Base-by-base conservation (phyloP, 2,888 invertebrate genomes). In the Endotricha flammealis region DNA sequence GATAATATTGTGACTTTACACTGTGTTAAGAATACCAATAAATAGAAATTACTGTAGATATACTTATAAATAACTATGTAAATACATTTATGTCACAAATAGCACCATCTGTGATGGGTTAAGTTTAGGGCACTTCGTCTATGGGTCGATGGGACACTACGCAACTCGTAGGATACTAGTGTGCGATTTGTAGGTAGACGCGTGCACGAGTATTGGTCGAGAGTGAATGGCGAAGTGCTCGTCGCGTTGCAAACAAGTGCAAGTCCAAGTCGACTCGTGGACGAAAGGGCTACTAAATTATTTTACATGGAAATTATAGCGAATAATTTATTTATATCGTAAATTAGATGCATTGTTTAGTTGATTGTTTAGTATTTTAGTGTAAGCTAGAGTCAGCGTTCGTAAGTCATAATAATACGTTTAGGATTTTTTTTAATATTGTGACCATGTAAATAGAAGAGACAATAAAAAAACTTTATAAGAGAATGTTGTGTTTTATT, bases 371-470 rank as follows among this genome's bases (percentile, higher is more conserved):
- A 63, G 54, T 35, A 35, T 33, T 35, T 44, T 57, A 56, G 44
- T 41, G 46, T 48, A 50, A 53, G 58, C 44, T 59, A 58, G 57
- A 42, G 42, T 46, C 44, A 53, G 56, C 53, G 56, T 55, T 61
- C n/a, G 57, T 56, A 60, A 66, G 64, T 71, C 73, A 72, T 75
- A 73, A 72, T 74, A 73, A 62, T 66, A 56, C 48, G 47, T 51
- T 31, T 51, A 52, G 48, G 43, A 53, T 56, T 60, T 66, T 65
- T 61, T 66, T 65, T 61, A 53, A 57, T 69, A 60, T 62, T 65
- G 67, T 68, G 69, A 66, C 66, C 56, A 49, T 77, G 75, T 76
- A 74, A 64, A 73, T 75, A 76, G 62, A 59, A n/a, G 52, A 47
- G 53, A 58, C 52, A 69, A 63, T 67, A 60, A 71, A 65, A n/a